Percentiles rank a stretch among this genome's conserved stretches.
These are phyloP conservation scores for Melanotaenia nigrans DNA, from an alignment of 2,797 vertebrate species.

Conservation along the genomic window DNA sequence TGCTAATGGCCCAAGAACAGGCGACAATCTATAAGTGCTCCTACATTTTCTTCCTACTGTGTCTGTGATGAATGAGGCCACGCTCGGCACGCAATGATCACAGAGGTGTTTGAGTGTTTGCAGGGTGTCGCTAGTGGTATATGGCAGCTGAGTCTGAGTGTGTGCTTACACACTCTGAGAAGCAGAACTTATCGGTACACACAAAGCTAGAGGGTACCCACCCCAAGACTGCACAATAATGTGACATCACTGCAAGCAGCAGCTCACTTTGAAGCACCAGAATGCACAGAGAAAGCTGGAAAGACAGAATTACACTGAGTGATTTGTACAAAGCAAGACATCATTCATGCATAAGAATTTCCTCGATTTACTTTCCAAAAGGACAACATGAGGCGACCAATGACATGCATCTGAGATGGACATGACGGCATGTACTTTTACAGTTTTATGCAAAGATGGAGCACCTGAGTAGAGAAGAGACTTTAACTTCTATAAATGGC, in stretches of 20 bases:
- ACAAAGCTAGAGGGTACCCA: conserved; percentile 19
- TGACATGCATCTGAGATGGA: conserved; percentile 47
- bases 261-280: conserved; percentile 72
- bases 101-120: conserved; percentile 46
- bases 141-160: conserved; percentile 44
- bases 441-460: conserved; percentile 61
- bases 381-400: conserved; percentile 46
- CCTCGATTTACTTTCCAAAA: conserved; percentile 50
- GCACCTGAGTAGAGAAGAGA: conserved; percentile 75
- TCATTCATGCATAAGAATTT: conserved; percentile 56
- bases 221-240: conserved; percentile 39
- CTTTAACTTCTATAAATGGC: conserved; percentile 46
- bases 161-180: conserved; percentile 52
- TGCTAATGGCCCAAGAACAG: conserved; percentile 37
- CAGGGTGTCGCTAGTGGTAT: conserved; percentile 52
- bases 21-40: conserved; percentile 44
- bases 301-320: conserved; percentile 48
- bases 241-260: conserved; percentile 65
- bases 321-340: conserved; percentile 55
- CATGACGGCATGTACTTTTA: conserved; percentile 63
- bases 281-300: conserved; percentile 54
- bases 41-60: conserved; percentile 42
- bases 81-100: conserved; percentile 41
- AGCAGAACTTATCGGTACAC: conserved; percentile 51
- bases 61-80: conserved; percentile 51